Base-by-base conservation (phyloP, 2,113 vertebrate genomes). In the Origma solitaria region DNA sequence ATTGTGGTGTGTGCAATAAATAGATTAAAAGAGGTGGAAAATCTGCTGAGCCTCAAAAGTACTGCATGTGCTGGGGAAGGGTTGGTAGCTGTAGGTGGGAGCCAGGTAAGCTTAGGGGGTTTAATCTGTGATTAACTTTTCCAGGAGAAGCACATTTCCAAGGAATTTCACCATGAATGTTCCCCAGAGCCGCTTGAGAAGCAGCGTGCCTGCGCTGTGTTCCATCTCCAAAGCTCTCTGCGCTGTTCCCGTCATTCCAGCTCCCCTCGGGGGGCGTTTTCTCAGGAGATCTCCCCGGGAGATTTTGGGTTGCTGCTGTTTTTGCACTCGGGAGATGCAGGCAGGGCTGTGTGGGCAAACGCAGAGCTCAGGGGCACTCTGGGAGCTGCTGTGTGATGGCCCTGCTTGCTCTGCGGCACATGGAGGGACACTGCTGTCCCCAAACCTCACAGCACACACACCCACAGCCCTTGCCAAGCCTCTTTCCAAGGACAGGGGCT, bases 161-260 rank as follows among this genome's bases (percentile, higher is more conserved):
- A 83, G 38, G 65, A 77, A 68, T 78, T 91, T 56, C 15, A 71
- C 37, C 30, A 6, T 12, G 15, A 66, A 27, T 82, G 82, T 79
- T 66, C 65, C 53, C 35, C 23, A 56, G 42, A 62, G 35, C 47
- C 82, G 60, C 47, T 81, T 80, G 81, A 84, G 47, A 65, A 13
- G 7, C 1, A 0, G 3, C 4, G 2, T 24, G 50, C 25, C n/a
- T 47, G 33, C 53, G 65, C 9, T 45, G 38, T 47, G 30, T 8
- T 85, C 42, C 45, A 40, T 57, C 53, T 51, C 44, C 75, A 82
- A 35, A 82, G 51, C 49, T 72, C 66, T 24, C 62, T 22, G 65
- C 0, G 3, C 69, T 57, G 27, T 50, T 86, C 42, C 58, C 68
- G 76, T 23, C 62, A 31, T 44, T 86, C 31, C 71, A 53, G 45